Evolutionary conservation across 2,888 invertebrate species (phyloP), one percentile per base, ranked within the genome.

Genomic region (Germaria angustata): DNA sequence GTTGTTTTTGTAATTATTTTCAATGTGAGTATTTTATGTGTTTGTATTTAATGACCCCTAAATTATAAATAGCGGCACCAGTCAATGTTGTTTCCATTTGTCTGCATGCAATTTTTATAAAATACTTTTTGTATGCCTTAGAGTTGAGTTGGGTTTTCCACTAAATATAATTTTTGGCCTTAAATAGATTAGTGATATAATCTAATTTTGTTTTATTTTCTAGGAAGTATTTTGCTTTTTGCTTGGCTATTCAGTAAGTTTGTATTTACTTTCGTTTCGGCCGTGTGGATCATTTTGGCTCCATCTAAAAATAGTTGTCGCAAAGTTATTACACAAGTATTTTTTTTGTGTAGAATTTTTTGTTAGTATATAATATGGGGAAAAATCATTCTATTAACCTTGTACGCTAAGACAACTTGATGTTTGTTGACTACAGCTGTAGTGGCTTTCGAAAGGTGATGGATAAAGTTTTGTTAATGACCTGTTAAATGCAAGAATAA

Each of bases 21-120:
- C 6, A 28, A 34, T 66, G 24, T 65, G 22, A 39, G 61, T 65
- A 71, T 59, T 51, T 51, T n/a, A n/a, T n/a, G 53, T 72, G 66
- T 77, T 39, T 34, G 44, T 32, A 68, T 55, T 77, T 61, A 77
- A 81, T 77, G 72, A 73, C 61, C 66, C 68, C 77, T 81, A 61
- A 71, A 36, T 72, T 81, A 77, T 61, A 68, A 77, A 81, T 81
- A 72, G 72, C 51, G 36, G 66, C 49, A 49, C 34, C 7, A 34
- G 13, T 49, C 13, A 13, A 24, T 59, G 6, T 46, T 36, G 34
- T 71, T 20, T 22, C 20, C 51, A 36, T 65, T 66, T 51, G 77
- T 61, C 72, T 59, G 77, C 81, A 77, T 81, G 72, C 66, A 66
- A 72, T 79, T 39, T 57, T 34, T 49, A 13, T 51, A n/a, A n/a